Base-by-base conservation (phyloP, 2,797 vertebrate species). In the Labroides dimidiatus region DNA sequence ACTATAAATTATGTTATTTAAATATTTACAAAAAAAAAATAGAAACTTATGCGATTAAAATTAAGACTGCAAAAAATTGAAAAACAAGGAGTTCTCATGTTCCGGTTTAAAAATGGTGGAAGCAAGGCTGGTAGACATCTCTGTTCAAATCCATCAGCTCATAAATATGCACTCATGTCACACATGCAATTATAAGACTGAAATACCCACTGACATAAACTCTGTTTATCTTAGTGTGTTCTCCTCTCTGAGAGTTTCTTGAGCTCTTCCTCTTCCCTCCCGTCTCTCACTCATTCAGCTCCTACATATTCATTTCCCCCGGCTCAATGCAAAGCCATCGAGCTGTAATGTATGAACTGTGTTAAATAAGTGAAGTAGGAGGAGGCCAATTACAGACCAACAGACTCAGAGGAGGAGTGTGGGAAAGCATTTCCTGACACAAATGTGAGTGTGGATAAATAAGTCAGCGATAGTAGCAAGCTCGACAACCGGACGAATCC, bases 281-380 rank as follows among this genome's bases (percentile, higher is more conserved):
- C 2, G 44, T 65, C 79, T 66, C 81, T 64, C 60, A 54, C 42
- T 64, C 75, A 71, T 73, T 68, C 36, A 66, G 42, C 49, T 23
- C 64, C 72, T 77, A 43, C 81, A 77, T 85, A 81, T 84, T 92
- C 59, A 85, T 75, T 65, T 90, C 84, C 81, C 84, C 61, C 13
- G 69, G 66, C 80, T 84, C 83, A 54, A 66, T 27, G 77, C 77
- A 74, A 69, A 92, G 87, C 70, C 87, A 84, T 62, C 19, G 87
- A 90, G 89, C 84, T 91, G 86, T 85, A 84, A 84, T 74, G 71
- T 81, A 83, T 51, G 74, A 89, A 79, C 75, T 58, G 67, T 56
- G 75, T 65, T 88, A 69, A 90, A 91, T 89, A 88, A 91, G 65
- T 88, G 63, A 92, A 87, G 78, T 14, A 49, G 81, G 1, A 52